Evolutionary conservation across 2,888 invertebrate species (phyloP).

Genomic region (Odontocerum albicorne): DNA sequence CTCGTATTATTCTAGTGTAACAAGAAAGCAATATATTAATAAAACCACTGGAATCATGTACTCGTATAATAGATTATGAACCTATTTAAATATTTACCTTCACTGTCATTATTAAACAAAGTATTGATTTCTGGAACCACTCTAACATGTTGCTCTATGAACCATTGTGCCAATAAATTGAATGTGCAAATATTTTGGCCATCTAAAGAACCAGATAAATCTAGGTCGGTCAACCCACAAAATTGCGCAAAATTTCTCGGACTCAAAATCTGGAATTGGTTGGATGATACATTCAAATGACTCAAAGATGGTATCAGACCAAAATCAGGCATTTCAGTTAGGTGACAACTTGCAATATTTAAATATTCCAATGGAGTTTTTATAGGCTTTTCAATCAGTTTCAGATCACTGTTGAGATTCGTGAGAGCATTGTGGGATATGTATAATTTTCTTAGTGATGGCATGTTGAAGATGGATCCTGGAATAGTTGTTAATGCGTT

Average conservation of each 20-base stretch:
- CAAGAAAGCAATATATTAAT: too few species aligned
- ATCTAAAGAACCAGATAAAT: constrained; percentile 44
- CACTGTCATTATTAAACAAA: constrained; percentile 28
- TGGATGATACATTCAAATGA: constrained; percentile 65
- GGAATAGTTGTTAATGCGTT: constrained; percentile 58
- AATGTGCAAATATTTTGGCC: constrained; percentile 28
- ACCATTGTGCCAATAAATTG: constrained; percentile 26
- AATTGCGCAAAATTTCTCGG: constrained; percentile 60
- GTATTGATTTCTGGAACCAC: constrained; percentile 27
- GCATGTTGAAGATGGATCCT: constrained; percentile 56
- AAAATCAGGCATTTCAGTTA: constrained; percentile 61
- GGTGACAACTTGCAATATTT: constrained; percentile 62
- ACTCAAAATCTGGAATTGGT: constrained; percentile 52
- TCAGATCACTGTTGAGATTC: constrained; percentile 46
- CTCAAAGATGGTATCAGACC: constrained; percentile 60
- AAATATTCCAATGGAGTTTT: constrained; percentile 60
- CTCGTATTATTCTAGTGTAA: too few species aligned
- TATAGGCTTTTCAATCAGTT: constrained; percentile 56
- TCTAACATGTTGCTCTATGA: constrained; percentile 26
- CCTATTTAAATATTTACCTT: constrained; percentile 23
- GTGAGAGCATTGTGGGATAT: constrained; percentile 56
- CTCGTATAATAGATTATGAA: too few species aligned
- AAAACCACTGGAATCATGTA: too few species aligned
- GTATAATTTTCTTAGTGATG: constrained; percentile 63
- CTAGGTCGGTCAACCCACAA: constrained; percentile 63